phyloP scores from a whole-genome alignment of 2,888 invertebrate genomes.

The Agrochola lota region DNA sequence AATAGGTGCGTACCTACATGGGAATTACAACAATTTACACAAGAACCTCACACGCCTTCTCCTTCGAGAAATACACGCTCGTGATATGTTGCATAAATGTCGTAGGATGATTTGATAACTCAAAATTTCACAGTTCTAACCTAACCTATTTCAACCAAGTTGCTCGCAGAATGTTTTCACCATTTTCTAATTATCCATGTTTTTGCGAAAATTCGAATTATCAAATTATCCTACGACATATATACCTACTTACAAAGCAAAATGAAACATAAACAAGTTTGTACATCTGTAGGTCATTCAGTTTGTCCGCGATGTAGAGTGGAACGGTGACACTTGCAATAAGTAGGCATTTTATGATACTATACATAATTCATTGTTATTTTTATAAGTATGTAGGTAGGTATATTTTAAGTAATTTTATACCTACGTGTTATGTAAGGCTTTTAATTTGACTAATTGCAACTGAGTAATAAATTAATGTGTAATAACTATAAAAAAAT shows the following conservation, averaged over 20 bases:
- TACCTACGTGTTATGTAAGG: constrained; percentile 17
- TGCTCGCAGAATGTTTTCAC: too few relatives aligned
- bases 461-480: constrained; percentile 1
- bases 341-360: constrained; percentile 32
- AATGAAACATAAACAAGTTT: constrained; percentile 1
- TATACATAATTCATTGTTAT: constrained; percentile 3
- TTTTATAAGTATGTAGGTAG: background rate
- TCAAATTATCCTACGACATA: too few relatives aligned
- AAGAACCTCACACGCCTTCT: too few relatives aligned
- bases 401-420: constrained; percentile 25
- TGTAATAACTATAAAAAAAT: too few relatives aligned
- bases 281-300: constrained; percentile 30
- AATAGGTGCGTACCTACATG: too few relatives aligned
- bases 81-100: background rate
- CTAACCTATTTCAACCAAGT: too few relatives aligned
- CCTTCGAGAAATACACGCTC: background rate
- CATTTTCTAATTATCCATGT: too few relatives aligned
- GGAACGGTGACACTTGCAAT: constrained; percentile 53
- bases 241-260: background rate
- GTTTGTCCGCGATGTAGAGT: constrained; percentile 36
- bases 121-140: too few relatives aligned
- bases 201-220: too few relatives aligned
- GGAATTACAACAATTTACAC: background rate
- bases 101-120: too few relatives aligned
- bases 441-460: background rate